phyloP scores from a whole-genome alignment of 2,888 invertebrate genomes.

The Teleiodes luculella region DNA sequence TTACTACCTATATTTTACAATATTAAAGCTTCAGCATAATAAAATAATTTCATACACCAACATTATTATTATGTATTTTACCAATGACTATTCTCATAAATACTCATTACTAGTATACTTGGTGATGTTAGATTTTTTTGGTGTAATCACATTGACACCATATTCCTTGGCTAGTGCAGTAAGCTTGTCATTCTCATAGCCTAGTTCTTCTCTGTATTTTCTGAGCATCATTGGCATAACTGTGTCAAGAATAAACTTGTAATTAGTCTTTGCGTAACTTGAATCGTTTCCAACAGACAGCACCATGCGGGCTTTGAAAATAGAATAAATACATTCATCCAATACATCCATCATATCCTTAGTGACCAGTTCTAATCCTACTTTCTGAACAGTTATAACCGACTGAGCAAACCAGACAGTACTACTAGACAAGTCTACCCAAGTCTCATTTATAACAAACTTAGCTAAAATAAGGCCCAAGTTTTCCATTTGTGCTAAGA shows the following conservation, averaged over 20 bases:
- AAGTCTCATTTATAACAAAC: slow-evolving; percentile 80
- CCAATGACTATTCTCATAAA: slow-evolving; percentile 69
- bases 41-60: slow-evolving; percentile 64
- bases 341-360: slow-evolving; percentile 86
- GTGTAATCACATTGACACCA: slow-evolving; percentile 71
- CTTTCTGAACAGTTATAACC: slow-evolving; percentile 84
- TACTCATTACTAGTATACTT: slow-evolving; percentile 85
- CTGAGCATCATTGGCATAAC: slow-evolving; percentile 81
- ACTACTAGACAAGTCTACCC: slow-evolving; percentile 88
- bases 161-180: slow-evolving; percentile 74
- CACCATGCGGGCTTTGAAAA: slow-evolving; percentile 86
- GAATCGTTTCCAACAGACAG: slow-evolving; percentile 67
- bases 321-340: slow-evolving; percentile 84
- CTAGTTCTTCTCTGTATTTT: slow-evolving; percentile 79
- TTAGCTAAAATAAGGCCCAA: slow-evolving; percentile 83
- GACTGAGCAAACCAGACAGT: slow-evolving; percentile 89
- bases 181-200: slow-evolving; percentile 78
- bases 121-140: slow-evolving; percentile 80
- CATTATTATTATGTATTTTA: slow-evolving; percentile 24
- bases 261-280: slow-evolving; percentile 80
- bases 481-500: slow-evolving; percentile 83
- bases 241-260: slow-evolving; percentile 83
- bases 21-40: slow-evolving; percentile 77
- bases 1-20: slow-evolving; percentile 74
- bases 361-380: slow-evolving; percentile 86